Evolutionary conservation across 2,797 vertebrate species (phyloP), one percentile per base, ranked within the genome.

Genomic region (Falco concolor): DNA sequence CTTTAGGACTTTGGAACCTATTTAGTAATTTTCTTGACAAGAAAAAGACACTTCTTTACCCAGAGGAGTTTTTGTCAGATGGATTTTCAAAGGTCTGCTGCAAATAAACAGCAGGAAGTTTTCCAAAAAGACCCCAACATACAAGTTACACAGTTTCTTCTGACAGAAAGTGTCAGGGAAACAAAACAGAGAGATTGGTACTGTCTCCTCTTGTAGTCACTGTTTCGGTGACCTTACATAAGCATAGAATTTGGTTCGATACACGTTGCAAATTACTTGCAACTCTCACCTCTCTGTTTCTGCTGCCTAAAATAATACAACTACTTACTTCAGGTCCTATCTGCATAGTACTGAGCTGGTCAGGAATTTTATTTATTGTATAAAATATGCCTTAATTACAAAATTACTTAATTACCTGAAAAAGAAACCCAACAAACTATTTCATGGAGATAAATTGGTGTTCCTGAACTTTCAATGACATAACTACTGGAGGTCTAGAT

Each of bases 101-200:
- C 49, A 88, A 84, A 47, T 30, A 90, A 90, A 60, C 8, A 63
- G 65, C 11, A 56, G 53, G 80, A 84, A 84, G 53, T 81, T 77
- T 83, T 61, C 74, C 13, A 50, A 44, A 79, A 52, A 61, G 30
- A 1, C 1, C 2, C 44, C 61, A 87, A 32, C 12, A 74, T 77
- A n/a, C 73, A 81, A 86, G 45, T 82, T 69, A 60, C 36, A 81
- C 19, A 30, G 78, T 79, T 44, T 57, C 54, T 87, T 76, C 52
- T 76, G 93, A 77, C 56, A 88, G 56, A 70, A 86, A 49, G 40
- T 40, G 73, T 75, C 64, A 94, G 69, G 65, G 45, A 90, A 96
- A 74, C n/a, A 60, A 84, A 64, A 84, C 3, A 32, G 36, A 70
- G 85, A 61, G 68, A 64, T n/a, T 78, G 86, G 36, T 72, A 45